phyloP scores from a whole-genome alignment of 2,113 vertebrate species.

The Petrocephalus microphthalmus region DNA sequence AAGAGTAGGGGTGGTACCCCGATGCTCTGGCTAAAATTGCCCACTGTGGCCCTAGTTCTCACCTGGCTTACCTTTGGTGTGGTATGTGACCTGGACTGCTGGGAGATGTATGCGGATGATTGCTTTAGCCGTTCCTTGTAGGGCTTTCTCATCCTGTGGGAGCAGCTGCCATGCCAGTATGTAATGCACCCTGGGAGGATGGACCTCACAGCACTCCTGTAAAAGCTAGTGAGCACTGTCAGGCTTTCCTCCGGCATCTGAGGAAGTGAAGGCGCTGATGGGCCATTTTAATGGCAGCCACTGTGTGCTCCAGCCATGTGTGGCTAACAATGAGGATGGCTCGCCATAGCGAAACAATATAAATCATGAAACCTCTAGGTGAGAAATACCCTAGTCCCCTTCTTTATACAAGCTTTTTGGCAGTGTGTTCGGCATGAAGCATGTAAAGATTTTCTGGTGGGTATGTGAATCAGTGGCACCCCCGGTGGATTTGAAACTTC shows the following conservation, averaged over 20 bases:
- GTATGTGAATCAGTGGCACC: not conserved
- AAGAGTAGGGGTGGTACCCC: too few relatives aligned
- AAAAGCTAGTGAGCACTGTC: too few relatives aligned
- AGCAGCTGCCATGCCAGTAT: not conserved
- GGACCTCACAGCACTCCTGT: not conserved
- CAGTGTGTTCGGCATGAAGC: not conserved
- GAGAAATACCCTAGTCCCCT: not conserved
- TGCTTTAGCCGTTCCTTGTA: not conserved
- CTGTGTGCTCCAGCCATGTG: too few relatives aligned
- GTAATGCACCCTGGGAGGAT: not conserved
- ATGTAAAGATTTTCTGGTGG: not conserved
- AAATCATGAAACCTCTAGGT: not conserved
- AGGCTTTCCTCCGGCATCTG: too few relatives aligned
- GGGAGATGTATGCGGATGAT: not conserved
- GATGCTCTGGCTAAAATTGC: too few relatives aligned
- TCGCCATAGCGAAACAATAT: too few relatives aligned
- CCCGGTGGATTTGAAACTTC: not conserved
- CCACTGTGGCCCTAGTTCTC: too few relatives aligned
- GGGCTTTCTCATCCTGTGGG: not conserved
- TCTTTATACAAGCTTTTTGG: not conserved
- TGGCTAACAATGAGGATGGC: too few relatives aligned
- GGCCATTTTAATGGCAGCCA: too few relatives aligned
- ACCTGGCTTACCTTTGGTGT: not conserved
- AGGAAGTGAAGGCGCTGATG: too few relatives aligned
- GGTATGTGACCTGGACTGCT: not conserved